Base-by-base conservation (phyloP, 2,888 invertebrate genomes). In the Tetheella fluctuosa region DNA sequence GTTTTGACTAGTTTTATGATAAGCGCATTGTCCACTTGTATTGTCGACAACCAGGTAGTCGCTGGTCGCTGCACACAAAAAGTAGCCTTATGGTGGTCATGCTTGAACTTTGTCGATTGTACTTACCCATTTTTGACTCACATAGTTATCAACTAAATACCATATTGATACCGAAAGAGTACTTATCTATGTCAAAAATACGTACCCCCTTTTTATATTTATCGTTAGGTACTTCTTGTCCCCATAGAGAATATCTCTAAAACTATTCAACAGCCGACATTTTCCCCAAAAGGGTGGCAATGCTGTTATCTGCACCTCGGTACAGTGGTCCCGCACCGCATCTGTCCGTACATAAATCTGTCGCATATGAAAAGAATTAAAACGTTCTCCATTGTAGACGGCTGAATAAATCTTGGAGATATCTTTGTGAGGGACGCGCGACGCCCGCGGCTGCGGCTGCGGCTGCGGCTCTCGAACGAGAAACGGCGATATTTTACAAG, bases 401-500 rank as follows among this genome's bases (percentile, higher is more conserved):
- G 82, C 80, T 83, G 88, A 81, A 92, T 93, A 93, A 92, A 93
- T 93, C 92, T 93, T 88, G 74, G 80, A 89, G 91, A 90, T 91
- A 91, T 91, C 89, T 89, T 89, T 88, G 89, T 89, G 89, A 88
- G 88, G 83, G 88, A 86, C 88, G 85, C 86, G 81, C 78, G 84
- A 84, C 85, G 89, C 85, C 84, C 81, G 83, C 80, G 83, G 84
- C 83, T 39, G n/a, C 71, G 20, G 20, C 30, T 4, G 17, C 34
- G 54, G 30, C 30, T 17, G n/a, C 76, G 78, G 76, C 76, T 87
- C 48, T 48, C 48, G 17, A 48, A 48, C 90, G 90, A 89, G 90
- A 85, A 86, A 86, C 87, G 89, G 91, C 94, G 91, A 95, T 95
- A 95, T 94, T 95, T 95, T 94, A 95, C 94, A 94, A 94, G 94